Percentiles rank a stretch among this genome's conserved stretches.
phyloP scores from a whole-genome alignment of 2,888 invertebrate genomes.

The Morpho deidamia region DNA sequence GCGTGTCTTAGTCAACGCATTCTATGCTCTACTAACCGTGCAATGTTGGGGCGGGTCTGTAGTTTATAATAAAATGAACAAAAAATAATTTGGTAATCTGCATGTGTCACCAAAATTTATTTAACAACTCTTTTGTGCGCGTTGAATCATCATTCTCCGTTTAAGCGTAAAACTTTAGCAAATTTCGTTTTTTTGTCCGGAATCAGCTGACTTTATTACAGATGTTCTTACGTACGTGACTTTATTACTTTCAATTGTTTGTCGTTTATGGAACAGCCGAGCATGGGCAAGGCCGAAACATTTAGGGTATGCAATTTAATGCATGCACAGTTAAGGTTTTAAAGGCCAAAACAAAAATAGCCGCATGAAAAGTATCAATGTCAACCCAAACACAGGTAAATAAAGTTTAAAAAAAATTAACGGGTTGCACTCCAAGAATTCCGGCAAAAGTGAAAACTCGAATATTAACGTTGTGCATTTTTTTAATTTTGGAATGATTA shows the following conservation, averaged over 20 bases:
- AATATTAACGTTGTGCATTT: no score
- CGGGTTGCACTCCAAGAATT: no score
- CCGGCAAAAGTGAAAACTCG: no score
- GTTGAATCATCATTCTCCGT: slow-evolving; percentile 12
- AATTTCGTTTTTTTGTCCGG: slow-evolving; percentile 18
- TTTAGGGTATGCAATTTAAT: slow-evolving; percentile 51
- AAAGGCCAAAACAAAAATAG: slow-evolving; percentile 15
- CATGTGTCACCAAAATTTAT: not conserved
- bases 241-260: slow-evolving; percentile 66
- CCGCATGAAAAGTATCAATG: not conserved
- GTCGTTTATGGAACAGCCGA: slow-evolving; percentile 48
- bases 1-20: no score
- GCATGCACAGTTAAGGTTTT: slow-evolving; percentile 42
- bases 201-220: slow-evolving; percentile 37
- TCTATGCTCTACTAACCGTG: no score
- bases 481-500: no score
- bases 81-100: not conserved
- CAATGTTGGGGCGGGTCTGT: no score
- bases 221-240: slow-evolving; percentile 35
- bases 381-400: no score
- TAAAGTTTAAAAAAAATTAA: no score
- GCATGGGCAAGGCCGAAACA: slow-evolving; percentile 50
- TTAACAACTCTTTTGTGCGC: not conserved
- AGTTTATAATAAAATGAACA: no score
- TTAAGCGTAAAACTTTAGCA: slow-evolving; percentile 4